Base-by-base conservation (phyloP, 2,113 vertebrate species). In the Poecilia latipinna region DNA sequence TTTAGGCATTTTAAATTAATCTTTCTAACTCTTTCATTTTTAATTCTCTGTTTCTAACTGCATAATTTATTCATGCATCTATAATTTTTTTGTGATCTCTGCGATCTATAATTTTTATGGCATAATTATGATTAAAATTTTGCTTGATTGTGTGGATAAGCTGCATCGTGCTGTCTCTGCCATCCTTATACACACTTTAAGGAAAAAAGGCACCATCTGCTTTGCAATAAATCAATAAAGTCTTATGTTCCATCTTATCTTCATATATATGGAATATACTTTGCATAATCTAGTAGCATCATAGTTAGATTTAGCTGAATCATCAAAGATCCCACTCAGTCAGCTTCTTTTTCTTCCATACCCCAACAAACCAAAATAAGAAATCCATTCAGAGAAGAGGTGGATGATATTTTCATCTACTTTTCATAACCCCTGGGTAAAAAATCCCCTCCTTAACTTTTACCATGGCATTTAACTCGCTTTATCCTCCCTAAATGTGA, bases 381-480 rank as follows among this genome's bases (percentile, higher is more conserved):
- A 63, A 63, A 62, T 22, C 12, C 37, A 13, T 31, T 22, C 70
- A 65, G 44, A 22, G 42, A 64, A 17, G 39, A 24, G 13, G 29
- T 35, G 1, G 65, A 31, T 24, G 37, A 32, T 62, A 70, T 78
- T 85, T 82, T 72, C 65, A 44, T 74, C 69, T 60, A 29, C 29
- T 74, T 73, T 76, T 61, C 67, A 5, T 8, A 4, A 44, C 79
- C 77, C 64, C 28, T 0, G 7, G 35, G 33, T 42, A 62, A 31
- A 68, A 39, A 70, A 11, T 3, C 22, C 65, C 54, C 31, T 61
- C 60, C 29, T 73, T 66, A 37, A 66, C 60, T 78, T 82, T 82
- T 61, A 72, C 65, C 37, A 12, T 83, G 84, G 70, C 78, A 85
- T 85, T 86, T 83, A 79, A 78, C 73, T 71, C 72, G 66, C 42